These are phyloP conservation scores for Anhinga anhinga DNA, from an alignment of 2,113 vertebrate genomes.

Conservation along the genomic window DNA sequence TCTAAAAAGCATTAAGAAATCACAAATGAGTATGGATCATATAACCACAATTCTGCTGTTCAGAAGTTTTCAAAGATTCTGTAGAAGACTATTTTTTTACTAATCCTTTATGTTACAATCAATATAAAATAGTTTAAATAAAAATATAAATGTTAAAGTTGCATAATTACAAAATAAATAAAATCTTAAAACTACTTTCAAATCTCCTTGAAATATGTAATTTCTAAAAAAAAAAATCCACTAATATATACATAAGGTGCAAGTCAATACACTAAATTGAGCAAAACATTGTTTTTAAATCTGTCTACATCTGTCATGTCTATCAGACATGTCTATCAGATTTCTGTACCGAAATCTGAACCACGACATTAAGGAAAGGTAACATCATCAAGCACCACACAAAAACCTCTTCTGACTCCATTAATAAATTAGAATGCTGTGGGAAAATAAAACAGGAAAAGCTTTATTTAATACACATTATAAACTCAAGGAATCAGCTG, in stretches of 20 bases:
- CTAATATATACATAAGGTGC: neutral
- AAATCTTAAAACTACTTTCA: neutral
- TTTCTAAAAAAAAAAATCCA: neutral
- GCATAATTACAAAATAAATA: neutral
- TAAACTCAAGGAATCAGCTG: neutral
- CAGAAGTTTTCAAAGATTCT: neutral
- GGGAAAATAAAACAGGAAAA: neutral
- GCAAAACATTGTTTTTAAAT: neutral
- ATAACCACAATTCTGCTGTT: neutral
- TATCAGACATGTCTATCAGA: neutral
- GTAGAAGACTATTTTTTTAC: neutral
- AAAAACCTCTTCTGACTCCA: neutral
- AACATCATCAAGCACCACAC: neutral
- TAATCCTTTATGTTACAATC: neutral
- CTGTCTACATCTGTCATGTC: neutral
- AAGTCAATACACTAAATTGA: neutral
- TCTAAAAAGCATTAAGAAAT: neutral
- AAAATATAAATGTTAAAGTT: neutral
- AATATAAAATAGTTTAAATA: neutral
- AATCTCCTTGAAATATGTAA: neutral
- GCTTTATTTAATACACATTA: neutral
- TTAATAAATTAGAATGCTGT: neutral
- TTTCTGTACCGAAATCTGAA: neutral
- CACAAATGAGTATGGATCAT: neutral
- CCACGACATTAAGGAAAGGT: neutral